Conservation (phyloP, 2,113 vertebrate species). For the Pelecanus crispus region DNA sequence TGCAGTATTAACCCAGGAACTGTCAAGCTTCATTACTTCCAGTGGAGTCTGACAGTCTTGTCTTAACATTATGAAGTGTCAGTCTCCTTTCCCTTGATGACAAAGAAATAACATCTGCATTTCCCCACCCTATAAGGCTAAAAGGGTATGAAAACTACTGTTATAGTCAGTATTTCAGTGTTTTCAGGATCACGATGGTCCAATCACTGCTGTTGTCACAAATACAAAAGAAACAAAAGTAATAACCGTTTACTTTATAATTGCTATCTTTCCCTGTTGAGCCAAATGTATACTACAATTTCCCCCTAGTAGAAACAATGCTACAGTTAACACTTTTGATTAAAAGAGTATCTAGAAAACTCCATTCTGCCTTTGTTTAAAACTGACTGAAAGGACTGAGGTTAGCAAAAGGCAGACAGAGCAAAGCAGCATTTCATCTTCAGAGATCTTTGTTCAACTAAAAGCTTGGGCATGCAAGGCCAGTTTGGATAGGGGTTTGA, state of each 20-base stretch:
- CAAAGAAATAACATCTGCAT: slow-evolving; percentile 45
- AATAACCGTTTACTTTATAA: neutral
- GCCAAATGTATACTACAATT: neutral
- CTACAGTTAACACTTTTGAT: neutral
- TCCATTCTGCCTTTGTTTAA: neutral
- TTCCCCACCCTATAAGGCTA: slow-evolving; percentile 13
- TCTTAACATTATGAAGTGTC: slow-evolving; percentile 45
- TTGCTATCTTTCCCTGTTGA: neutral
- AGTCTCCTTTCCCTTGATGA: slow-evolving; percentile 51
- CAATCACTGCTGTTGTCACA: neutral
- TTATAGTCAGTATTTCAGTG: neutral
- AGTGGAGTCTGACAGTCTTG: slow-evolving; percentile 12
- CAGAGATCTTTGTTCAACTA: neutral
- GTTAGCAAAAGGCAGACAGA: neutral
- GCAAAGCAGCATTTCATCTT: neutral
- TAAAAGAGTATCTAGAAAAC: neutral
- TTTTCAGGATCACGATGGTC: neutral
- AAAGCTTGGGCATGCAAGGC: neutral
- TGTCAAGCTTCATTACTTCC: slow-evolving; percentile 53
- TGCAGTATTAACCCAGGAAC: slow-evolving; percentile 49
- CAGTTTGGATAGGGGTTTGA: neutral
- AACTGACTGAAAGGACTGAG: neutral
- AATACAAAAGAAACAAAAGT: too few species aligned
- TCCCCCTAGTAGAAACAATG: neutral
- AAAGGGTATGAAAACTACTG: neutral